phyloP scores from a whole-genome alignment of 2,888 invertebrate genomes.

The Agapostemon virescens region DNA sequence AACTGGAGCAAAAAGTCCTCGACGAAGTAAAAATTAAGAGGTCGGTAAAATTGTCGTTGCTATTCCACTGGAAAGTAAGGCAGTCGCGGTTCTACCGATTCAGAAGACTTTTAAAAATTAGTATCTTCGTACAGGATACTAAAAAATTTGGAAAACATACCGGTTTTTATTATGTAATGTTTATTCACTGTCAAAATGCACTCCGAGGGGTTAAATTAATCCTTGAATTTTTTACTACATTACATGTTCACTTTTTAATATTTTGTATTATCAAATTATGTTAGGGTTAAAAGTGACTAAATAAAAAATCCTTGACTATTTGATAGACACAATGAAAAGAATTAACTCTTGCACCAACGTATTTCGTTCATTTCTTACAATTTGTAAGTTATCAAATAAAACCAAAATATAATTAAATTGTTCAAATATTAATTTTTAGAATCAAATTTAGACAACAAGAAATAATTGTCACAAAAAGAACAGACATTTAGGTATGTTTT shows the following conservation, averaged over 20 bases:
- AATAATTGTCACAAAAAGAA: not conserved
- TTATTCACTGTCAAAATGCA: not conserved
- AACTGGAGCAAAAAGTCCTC: not conserved
- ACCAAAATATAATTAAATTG: not conserved
- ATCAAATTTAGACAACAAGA: not conserved
- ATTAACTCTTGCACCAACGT: not conserved
- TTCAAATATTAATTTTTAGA: not conserved
- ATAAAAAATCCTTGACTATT: not conserved
- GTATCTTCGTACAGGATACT: not conserved
- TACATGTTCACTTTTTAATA: not conserved
- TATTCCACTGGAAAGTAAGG: not conserved
- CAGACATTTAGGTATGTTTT: not conserved
- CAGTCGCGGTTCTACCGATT: not conserved
- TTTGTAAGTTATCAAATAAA: not conserved
- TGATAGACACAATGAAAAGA: not conserved
- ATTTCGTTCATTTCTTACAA: not conserved
- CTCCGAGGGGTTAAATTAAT: not conserved
- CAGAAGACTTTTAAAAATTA: not conserved
- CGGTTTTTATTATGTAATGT: no score
- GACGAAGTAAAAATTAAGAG: not conserved
- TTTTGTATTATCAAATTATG: no score
- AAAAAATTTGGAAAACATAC: not conserved
- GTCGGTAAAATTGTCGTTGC: not conserved
- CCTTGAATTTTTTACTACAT: not conserved
- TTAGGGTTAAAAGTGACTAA: no score